phyloP scores from a whole-genome alignment of 2,113 vertebrate species.

The Arenaria interpres region DNA sequence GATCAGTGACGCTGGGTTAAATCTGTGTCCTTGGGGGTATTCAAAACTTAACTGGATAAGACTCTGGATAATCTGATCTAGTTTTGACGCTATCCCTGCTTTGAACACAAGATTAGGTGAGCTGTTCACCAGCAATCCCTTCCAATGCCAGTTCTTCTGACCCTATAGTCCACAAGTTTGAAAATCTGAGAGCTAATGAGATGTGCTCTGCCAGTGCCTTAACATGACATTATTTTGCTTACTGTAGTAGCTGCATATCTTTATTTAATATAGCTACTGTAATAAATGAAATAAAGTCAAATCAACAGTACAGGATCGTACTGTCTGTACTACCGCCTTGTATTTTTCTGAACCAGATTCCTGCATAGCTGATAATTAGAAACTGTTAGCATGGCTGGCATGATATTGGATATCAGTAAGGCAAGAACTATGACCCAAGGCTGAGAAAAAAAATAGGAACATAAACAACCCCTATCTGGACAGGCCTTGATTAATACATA shows the following conservation, averaged over 20 bases:
- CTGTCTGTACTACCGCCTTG: not conserved
- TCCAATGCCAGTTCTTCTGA: not conserved
- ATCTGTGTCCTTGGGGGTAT: not conserved
- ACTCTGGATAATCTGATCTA: not conserved
- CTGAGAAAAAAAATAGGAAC: not conserved
- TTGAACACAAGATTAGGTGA: not conserved
- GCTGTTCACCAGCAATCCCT: not conserved
- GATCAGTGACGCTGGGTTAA: not conserved
- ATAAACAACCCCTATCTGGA: not conserved
- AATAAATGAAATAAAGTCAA: not conserved
- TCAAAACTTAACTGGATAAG: not conserved
- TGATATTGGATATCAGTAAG: not conserved
- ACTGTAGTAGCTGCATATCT: not conserved
- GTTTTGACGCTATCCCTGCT: not conserved
- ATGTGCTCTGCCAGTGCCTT: not conserved
- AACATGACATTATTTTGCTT: not conserved
- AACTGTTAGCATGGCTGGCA: not conserved
- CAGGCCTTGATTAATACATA: not conserved
- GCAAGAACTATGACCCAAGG: not conserved
- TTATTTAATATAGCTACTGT: not conserved
- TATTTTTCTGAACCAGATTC: not conserved
- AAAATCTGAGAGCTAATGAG: not conserved
- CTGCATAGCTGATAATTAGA: not conserved
- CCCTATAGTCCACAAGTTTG: not conserved
- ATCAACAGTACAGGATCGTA: not conserved